Base-by-base conservation (phyloP, 2,797 vertebrate species). In the Manis javanica region DNA sequence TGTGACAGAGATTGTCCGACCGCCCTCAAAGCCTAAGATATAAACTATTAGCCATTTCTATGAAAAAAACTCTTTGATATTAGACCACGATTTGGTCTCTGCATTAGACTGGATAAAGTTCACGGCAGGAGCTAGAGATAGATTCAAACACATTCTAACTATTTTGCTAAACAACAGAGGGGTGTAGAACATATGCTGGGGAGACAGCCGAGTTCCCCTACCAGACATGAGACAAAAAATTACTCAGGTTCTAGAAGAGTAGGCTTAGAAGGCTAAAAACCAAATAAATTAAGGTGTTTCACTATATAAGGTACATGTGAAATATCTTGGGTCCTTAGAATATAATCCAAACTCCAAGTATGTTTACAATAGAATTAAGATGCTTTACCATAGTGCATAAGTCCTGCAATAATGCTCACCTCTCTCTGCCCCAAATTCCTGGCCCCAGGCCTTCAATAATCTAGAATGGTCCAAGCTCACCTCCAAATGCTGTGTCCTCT, bases 161-260 rank as follows among this genome's bases (percentile, higher is more conserved):
- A 64, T 26, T 42, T 75, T 69, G 10, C 26, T 77, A 51, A 55
- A n/a, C 2, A 68, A 51, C 8, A 1, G 5, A 9, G 24, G n/a
- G 51, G 19, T 16, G 11, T 2, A 24, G 9, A 49, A 49, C 51
- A 39, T n/a, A 74, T 31, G 23, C 16, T 42, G 2, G 5, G 57
- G 42, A 57, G 16, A 75, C 3, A 88, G 26, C 10, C 39, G 39
- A 69, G 55, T 11, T 3, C 10, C 12, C 9, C 31, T 37, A 71
- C 57, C 0, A 88, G 14, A 75, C 1, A 82, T 0, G 7, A 81
- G 2, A 87, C 9, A 85, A 37, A 85, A 37, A 95, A 72, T 46
- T 55, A 83, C 72, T 87, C 39, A 57, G 46, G 18, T 81, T 93
- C n/a, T 81, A 69, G 81, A 90, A 92, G 39, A 96, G 8, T 34